Base-by-base conservation (phyloP, 37 sponge, comb jelly and placozoan genomes). In the Diacarnus erythraeanus region DNA sequence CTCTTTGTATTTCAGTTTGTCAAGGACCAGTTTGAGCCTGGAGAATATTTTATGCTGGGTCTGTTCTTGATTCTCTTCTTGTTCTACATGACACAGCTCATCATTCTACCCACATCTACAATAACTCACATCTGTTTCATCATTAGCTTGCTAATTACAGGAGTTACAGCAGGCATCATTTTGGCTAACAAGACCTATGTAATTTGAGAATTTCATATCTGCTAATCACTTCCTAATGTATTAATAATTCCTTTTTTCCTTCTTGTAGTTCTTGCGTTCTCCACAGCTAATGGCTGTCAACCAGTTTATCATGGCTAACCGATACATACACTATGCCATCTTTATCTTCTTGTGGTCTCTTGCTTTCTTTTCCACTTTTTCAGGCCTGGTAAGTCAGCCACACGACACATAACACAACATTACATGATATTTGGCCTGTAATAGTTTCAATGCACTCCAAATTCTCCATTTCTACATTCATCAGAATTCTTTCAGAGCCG, bases 361-460 rank as follows among this genome's bases (percentile, higher is more conserved):
- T 15, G 76, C 76, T 8, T 22, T 76, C n/a, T 31, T 76, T 18
- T 59, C 33, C 76, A 57, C 61, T 61, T 22, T 33, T 27, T 54
- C 26, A 3, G 76, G 76, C 35, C 34, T 76, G 76, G 76, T 76
- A 2, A 43, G 54, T 69, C 25, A n/a, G n/a, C n/a, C n/a, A n/a
- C n/a, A n/a, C n/a, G n/a, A n/a, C n/a, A n/a, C n/a, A n/a, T n/a
- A n/a, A n/a, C n/a, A n/a, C n/a, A n/a, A n/a, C n/a, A n/a, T 61
- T 25, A 61, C 25, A 29, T 29, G 64, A 29, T 23, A 6, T 25
- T 27, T 27, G n/a, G 10, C n/a, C 58, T 57, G 27, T 5, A 23
- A 20, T 42, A 78, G 78, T 20, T 64, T 38, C 51, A 78, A 37
- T 78, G 78, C 68, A 64, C 44, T 37, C 78, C 78, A 41, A 40